These are phyloP conservation scores for Caiman crocodilus DNA, from an alignment of 2,797 vertebrate genomes.

Conservation along the genomic window DNA sequence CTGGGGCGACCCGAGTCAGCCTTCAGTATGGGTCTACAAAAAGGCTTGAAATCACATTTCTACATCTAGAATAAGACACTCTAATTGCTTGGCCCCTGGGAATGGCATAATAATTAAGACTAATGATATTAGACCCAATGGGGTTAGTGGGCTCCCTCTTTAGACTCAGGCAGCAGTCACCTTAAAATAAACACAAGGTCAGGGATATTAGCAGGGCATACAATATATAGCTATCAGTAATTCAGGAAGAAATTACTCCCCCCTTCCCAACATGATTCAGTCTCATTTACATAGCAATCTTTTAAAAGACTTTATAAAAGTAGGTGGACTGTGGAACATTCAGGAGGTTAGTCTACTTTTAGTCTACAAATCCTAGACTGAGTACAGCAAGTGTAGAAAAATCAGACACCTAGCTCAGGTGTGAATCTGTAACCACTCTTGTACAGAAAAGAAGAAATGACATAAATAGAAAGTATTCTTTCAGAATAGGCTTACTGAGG, in stretches of 20 bases:
- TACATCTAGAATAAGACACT: background rate
- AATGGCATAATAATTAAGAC: background rate
- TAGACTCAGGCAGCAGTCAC: background rate
- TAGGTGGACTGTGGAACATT: background rate
- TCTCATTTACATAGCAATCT: background rate
- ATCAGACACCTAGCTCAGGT: constrained; percentile 41
- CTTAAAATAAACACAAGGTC: constrained; percentile 26
- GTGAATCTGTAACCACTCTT: constrained; percentile 12
- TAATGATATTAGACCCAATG: background rate
- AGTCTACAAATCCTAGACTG: background rate
- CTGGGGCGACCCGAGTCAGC: background rate
- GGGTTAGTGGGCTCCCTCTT: background rate
- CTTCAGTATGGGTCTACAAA: background rate
- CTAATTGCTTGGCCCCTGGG: background rate
- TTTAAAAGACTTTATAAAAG: constrained; percentile 27
- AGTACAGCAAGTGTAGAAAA: constrained; percentile 49
- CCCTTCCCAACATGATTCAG: background rate
- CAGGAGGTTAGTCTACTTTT: background rate
- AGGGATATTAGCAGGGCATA: constrained; percentile 1
- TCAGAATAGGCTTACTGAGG: background rate
- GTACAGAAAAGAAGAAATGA: background rate
- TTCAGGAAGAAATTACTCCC: constrained; percentile 18
- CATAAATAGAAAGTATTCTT: background rate
- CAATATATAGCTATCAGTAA: constrained; percentile 35
- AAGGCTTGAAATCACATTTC: background rate